phyloP scores from a whole-genome alignment of 2,888 invertebrate genomes.

The Hirtodrosophila cameraria region DNA sequence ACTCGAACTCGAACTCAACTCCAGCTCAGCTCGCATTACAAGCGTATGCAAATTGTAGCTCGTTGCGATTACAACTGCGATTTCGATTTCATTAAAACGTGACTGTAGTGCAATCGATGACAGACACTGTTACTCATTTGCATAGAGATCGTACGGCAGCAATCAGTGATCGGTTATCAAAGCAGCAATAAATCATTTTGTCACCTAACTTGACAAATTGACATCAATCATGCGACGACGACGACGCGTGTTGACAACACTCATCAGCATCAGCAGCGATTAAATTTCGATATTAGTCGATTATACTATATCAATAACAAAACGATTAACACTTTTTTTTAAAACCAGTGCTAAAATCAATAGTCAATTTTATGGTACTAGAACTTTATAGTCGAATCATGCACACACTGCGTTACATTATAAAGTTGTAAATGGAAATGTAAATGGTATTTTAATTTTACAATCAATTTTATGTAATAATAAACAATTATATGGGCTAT shows the following conservation, averaged over 20 bases:
- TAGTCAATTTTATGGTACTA: slow-evolving; percentile 7
- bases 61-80: slow-evolving; percentile 60
- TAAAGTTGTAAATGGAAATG: slow-evolving; percentile 6
- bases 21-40: slow-evolving; percentile 47
- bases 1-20: too few species aligned
- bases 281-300: slow-evolving; percentile 47
- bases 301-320: too few species aligned
- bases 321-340: too few species aligned
- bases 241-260: slow-evolving; percentile 49
- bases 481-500: slow-evolving; percentile 8
- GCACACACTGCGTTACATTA: background rate
- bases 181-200: slow-evolving; percentile 71
- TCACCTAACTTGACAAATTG: slow-evolving; percentile 69
- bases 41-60: slow-evolving; percentile 60
- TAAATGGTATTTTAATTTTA: background rate
- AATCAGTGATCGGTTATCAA: slow-evolving; percentile 63
- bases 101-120: slow-evolving; percentile 54
- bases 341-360: slow-evolving; percentile 18
- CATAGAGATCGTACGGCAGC: slow-evolving; percentile 52
- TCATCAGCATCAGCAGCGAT: slow-evolving; percentile 27
- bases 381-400: slow-evolving; percentile 2
- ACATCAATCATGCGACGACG: slow-evolving; percentile 69
- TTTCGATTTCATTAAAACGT: slow-evolving; percentile 70
- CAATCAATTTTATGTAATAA: slow-evolving; percentile 22
- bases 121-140: slow-evolving; percentile 46